Evolutionary conservation across 2,888 invertebrate species (phyloP).

Genomic region (Andrena chrysosceles): DNA sequence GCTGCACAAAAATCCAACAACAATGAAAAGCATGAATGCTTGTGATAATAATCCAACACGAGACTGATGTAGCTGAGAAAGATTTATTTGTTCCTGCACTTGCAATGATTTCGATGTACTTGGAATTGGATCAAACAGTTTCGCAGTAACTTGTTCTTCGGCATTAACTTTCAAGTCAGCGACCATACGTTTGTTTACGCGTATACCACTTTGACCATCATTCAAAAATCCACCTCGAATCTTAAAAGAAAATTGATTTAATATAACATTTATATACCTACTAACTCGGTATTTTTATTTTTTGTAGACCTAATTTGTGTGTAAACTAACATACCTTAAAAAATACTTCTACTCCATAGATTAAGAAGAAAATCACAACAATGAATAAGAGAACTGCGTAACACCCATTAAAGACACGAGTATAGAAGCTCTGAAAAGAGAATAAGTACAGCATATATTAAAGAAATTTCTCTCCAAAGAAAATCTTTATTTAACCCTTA

Average conservation of each 20-base stretch:
- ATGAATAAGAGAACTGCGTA: constrained; percentile 96
- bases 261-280: background rate
- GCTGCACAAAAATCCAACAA: constrained; percentile 95
- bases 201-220: constrained; percentile 89
- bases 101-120: constrained; percentile 75
- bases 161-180: constrained; percentile 80
- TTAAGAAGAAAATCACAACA: constrained; percentile 96
- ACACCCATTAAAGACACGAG: constrained; percentile 95
- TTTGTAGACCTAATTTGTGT: background rate
- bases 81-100: constrained; percentile 88
- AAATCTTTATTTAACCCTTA: constrained; percentile 11
- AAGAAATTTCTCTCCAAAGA: background rate
- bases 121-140: constrained; percentile 81
- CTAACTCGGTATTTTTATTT: background rate
- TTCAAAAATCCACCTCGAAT: constrained; percentile 94
- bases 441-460: constrained; percentile 5
- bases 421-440: constrained; percentile 89
- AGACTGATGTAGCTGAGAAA: constrained; percentile 96
- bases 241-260: constrained; percentile 80
- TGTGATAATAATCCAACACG: constrained; percentile 95
- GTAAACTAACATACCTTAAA: constrained; percentile 90
- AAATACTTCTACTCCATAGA: constrained; percentile 97
- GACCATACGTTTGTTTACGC: constrained; percentile 84
- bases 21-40: constrained; percentile 95
- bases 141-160: constrained; percentile 85